Conservation (phyloP, 2,113 vertebrate species). For the Amphiprion percula region DNA sequence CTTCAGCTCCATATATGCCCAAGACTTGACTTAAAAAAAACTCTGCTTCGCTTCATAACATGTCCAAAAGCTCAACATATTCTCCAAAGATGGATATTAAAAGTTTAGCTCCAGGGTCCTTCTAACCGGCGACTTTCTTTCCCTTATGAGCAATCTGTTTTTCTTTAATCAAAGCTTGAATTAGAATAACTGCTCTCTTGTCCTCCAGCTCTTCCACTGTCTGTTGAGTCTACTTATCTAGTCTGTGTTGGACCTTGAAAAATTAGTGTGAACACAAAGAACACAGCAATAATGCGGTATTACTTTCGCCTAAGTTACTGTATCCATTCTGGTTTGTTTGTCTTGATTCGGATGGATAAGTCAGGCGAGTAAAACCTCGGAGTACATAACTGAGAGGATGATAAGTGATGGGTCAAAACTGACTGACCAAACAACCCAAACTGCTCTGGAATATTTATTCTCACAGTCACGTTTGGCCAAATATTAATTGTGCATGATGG, state of each 20-base stretch:
- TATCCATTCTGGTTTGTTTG: background rate
- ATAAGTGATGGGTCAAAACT: slow-evolving; percentile 9
- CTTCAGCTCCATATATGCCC: slow-evolving; percentile 31
- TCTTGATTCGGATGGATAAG: background rate
- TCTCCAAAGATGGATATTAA: slow-evolving; percentile 56
- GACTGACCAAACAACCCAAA: slow-evolving; percentile 8
- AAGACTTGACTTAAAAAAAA: slow-evolving; percentile 19
- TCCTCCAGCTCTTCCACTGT: slow-evolving; percentile 11
- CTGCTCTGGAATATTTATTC: slow-evolving; percentile 27
- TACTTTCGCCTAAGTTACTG: background rate
- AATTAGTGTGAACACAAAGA: slow-evolving; percentile 7
- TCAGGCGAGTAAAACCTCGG: background rate
- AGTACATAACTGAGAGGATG: background rate
- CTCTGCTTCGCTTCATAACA: background rate
- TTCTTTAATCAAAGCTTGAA: slow-evolving; percentile 48
- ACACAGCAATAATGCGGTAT: background rate
- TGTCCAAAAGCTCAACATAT: slow-evolving; percentile 15
- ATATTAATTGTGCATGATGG: slow-evolving; percentile 33
- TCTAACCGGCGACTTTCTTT: slow-evolving; percentile 30
- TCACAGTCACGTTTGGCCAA: slow-evolving; percentile 24
- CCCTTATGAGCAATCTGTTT: slow-evolving; percentile 45
- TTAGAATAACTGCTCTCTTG: slow-evolving; percentile 7
- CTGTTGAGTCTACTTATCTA: slow-evolving; percentile 6
- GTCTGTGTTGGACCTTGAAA: background rate
- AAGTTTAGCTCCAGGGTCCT: slow-evolving; percentile 22